Evolutionary conservation across 2,888 invertebrate species (phyloP).

Genomic region (Sepioteuthis lessoniana): DNA sequence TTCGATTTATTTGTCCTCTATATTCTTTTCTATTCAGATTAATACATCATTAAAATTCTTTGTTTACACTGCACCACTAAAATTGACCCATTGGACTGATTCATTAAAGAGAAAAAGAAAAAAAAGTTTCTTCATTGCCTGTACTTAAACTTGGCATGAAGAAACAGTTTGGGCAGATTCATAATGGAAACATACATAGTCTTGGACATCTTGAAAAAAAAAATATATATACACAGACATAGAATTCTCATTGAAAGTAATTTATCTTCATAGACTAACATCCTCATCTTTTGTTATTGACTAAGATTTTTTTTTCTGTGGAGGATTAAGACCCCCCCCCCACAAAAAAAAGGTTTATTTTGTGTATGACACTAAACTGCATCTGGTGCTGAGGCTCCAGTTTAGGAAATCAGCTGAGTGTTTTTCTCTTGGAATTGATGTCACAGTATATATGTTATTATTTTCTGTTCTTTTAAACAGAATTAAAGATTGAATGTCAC

Average conservation of each 20-base stretch:
- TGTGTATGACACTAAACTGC: too few species aligned
- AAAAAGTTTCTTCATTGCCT: background rate
- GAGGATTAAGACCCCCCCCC: too few species aligned
- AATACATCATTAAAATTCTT: slow-evolving; percentile 6
- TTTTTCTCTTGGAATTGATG: too few species aligned
- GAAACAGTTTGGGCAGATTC: background rate
- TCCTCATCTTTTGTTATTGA: too few species aligned
- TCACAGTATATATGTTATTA: too few species aligned
- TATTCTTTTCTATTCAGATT: background rate
- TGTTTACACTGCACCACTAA: slow-evolving; percentile 23
- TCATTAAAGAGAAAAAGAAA: background rate
- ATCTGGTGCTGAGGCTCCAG: too few species aligned
- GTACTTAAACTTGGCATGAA: background rate
- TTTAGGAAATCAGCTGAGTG: too few species aligned
- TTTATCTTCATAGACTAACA: too few species aligned
- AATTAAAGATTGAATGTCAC: background rate
- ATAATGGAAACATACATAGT: background rate
- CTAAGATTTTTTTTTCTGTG: too few species aligned
- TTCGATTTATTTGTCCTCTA: background rate
- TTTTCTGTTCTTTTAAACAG: background rate
- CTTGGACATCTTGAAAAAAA: background rate
- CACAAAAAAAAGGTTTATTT: too few species aligned
- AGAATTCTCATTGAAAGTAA: background rate
- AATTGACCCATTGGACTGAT: slow-evolving; percentile 14
- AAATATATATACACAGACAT: background rate